These are phyloP conservation scores for Drosophila melanogaster DNA, from an alignment of 1,140 invertebrate genomes.

Conservation along the genomic window DNA sequence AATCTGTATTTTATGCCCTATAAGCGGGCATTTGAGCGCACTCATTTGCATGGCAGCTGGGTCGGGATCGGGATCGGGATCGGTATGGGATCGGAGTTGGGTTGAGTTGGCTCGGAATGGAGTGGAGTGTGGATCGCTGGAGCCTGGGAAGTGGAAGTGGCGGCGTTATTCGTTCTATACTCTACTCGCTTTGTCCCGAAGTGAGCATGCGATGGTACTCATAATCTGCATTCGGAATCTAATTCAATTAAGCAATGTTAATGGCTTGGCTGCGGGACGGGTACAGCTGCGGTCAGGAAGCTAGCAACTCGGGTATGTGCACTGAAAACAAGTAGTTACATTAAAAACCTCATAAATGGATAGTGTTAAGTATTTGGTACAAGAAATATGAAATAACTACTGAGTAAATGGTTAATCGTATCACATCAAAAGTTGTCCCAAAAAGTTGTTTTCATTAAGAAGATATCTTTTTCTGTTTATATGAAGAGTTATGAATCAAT, in stretches of 20 bases:
- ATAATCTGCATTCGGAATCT: slow-evolving; percentile 78
- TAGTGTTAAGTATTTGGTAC: too few species aligned
- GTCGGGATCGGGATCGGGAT: neutral
- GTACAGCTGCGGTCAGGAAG: slow-evolving; percentile 48
- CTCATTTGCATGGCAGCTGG: slow-evolving; percentile 34
- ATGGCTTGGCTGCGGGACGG: slow-evolving; percentile 71
- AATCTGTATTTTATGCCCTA: slow-evolving; percentile 13
- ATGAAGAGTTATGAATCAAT: too few species aligned
- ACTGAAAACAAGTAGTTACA: neutral
- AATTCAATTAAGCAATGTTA: slow-evolving; percentile 81
- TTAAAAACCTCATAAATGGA: too few species aligned
- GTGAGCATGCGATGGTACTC: slow-evolving; percentile 62
- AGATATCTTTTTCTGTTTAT: too few species aligned
- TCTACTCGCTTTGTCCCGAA: slow-evolving; percentile 23
- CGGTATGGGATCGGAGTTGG: neutral
- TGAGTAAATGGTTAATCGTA: too few species aligned
- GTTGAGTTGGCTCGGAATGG: neutral
- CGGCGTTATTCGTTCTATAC: slow-evolving; percentile 27
- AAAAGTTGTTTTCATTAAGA: too few species aligned
- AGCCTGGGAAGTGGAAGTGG: slow-evolving; percentile 29
- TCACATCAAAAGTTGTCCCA: too few species aligned
- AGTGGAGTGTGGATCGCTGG: neutral
- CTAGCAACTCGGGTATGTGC: slow-evolving; percentile 5
- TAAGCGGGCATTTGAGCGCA: neutral
- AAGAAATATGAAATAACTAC: too few species aligned